A percentile compares a stretch with the other conserved stretches of the same genome.
These are phyloP conservation scores for Haemorhous mexicanus DNA, from an alignment of 2,113 vertebrate species.

Conservation along the genomic window DNA sequence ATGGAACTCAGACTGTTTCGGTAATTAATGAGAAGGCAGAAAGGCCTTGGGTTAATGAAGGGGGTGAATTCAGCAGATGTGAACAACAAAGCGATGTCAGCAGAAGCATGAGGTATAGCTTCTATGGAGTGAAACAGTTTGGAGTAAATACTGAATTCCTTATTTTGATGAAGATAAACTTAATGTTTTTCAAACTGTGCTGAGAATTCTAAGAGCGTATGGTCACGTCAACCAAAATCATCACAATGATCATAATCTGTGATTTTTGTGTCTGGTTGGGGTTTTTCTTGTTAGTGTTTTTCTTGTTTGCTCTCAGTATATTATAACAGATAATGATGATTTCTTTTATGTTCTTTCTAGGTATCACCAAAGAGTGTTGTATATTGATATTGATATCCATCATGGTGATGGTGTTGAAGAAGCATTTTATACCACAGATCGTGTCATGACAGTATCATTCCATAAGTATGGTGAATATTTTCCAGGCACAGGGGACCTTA, in stretches of 20 bases:
- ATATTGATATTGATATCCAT: conserved; percentile 87
- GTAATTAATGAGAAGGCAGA: not conserved
- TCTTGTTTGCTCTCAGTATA: not conserved
- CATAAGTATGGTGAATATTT: conserved; percentile 87
- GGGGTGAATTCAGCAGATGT: not conserved
- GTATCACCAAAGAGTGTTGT: conserved; percentile 85
- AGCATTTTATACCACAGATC: conserved; percentile 85
- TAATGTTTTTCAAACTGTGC: not conserved
- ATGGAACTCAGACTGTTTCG: not conserved
- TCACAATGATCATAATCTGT: not conserved
- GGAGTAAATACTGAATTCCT: not conserved
- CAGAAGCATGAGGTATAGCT: not conserved
- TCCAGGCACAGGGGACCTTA: conserved; percentile 82
- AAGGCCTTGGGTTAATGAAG: not conserved
- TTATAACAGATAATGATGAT: not conserved
- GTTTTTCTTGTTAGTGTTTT: rapidly evolving
- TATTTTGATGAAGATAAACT: not conserved
- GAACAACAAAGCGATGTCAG: not conserved
- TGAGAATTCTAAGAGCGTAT: not conserved
- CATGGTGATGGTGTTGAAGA: conserved; percentile 86
- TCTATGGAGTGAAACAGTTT: not conserved
- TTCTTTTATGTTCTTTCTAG: conserved; percentile 46
- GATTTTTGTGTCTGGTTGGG: not conserved
- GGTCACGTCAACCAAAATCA: not conserved
- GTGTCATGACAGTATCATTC: conserved; percentile 87